Evolutionary conservation across 2,888 invertebrate genomes (phyloP), one percentile per base, ranked within the genome.

Genomic region (Caenorhabditis sp.): DNA sequence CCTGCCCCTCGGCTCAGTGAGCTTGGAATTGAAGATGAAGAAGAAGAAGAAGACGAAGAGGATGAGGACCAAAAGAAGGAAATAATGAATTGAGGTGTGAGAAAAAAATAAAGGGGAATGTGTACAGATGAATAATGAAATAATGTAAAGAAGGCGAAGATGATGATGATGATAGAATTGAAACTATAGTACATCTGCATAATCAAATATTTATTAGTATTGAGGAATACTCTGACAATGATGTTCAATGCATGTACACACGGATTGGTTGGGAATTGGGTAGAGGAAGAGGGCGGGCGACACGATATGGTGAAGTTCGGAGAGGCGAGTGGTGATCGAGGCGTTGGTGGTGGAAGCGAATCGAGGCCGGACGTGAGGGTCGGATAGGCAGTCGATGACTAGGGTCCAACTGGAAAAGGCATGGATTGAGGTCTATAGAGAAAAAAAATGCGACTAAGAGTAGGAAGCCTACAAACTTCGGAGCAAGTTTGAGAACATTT

Each of bases 231-330:
- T 80, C 22, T 72, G 81, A 66, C 91, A 91, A 16, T 90, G 84
- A 75, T 91, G 91, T 47, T 90, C 88, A 16, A 86, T 72, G 79
- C 91, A 91, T 24, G 89, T 89, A 74, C 91, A 91, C n/a, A 86
- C 88, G 26, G 90, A 90, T 16, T 87, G 83, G 63, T 91, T 90
- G 16, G 86, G 83, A 10, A 82, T 81, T 14, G 84, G 75, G 44
- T 84, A 75, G 8, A 85, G 69, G n/a, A 82, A 69, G 22, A 84
- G 75, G 8, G 66, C 68, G 1, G 82, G 59, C 4, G 84, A 79
- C 5, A 79, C 80, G n/a, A 80, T 74, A 24, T 74, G 82, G 10
- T 80, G 80, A 16, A 76, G 77, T 22, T 59, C 59, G 3, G 70
- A 73, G 5, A 82, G 64, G 1, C 75, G 61, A n/a, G 61, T 54